Base-by-base conservation (phyloP, 2,888 invertebrate genomes). In the Agrochola lychnidis region DNA sequence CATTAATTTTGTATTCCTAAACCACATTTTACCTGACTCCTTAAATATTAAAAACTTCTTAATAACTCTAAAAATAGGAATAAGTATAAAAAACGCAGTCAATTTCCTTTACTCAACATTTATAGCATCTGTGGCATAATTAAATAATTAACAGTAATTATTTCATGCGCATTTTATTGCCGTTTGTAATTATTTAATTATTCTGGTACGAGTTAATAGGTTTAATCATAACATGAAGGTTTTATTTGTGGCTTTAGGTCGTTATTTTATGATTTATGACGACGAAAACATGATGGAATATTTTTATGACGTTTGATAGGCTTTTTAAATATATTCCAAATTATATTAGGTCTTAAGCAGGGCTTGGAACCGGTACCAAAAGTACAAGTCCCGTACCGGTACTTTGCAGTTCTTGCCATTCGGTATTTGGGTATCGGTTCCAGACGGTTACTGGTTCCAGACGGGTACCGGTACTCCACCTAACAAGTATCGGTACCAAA, bases 121-220 rank as follows among this genome's bases (percentile, higher is more conserved):
- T 16, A 67, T 42, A 51, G 42, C 68, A 42, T 63, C 45, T 22
- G 42, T 6, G 10, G 45, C 3, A 57, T 66, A 71, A 68, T 79
- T 64, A 64, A 51, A 70, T 40, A 69, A 79, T 73, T 63, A 73
- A 59, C 22, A 63, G 36, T 73, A 68, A 84, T 80, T 59, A 69
- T 74, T 74, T 71, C 36, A 59, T 69, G 74, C 71, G 30, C 40
- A 25, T 84, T 71, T 74, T 63, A 83, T 51, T 69, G 30, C 59
- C 30, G 25, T 57, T 66, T 40, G 22, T 79, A 80, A 83, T 84
- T 68, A 72, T 69, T 83, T 79, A 74, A 80, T 69, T 71, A 80
- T 53, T 57, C 19, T 22, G 57, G n/a, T 63, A 12, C 14, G 12
- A 71, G 30, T 45, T 71, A 66, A 74, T 71, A 30, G 68, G 56